Evolutionary conservation across 2,888 invertebrate species (phyloP).

Genomic region (Exocentrus adspersus): DNA sequence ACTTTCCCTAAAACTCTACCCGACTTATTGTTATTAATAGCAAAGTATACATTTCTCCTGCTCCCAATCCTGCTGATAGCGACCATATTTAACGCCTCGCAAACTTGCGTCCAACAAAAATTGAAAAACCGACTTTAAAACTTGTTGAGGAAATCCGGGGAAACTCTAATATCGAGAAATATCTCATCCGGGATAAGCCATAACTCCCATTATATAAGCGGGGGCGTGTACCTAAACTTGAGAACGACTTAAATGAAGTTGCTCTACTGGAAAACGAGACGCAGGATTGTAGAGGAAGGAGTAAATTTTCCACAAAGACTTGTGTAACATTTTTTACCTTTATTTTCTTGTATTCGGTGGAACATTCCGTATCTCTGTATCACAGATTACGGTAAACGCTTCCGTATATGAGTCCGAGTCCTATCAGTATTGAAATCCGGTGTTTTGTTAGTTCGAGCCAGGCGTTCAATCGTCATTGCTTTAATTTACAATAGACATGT

Average conservation of each 20-base stretch:
- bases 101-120: slow-evolving; percentile 2
- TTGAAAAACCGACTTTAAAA: slow-evolving; percentile 14
- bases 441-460: not conserved
- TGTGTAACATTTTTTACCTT: too few relatives aligned
- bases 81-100: not conserved
- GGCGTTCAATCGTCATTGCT: not conserved
- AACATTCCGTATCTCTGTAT: not conserved
- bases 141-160: slow-evolving; percentile 14
- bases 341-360: not conserved
- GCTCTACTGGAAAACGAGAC: slow-evolving; percentile 9
- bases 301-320: too few relatives aligned
- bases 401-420: not conserved
- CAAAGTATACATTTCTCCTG: too few relatives aligned
- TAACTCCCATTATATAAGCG: slow-evolving; percentile 8
- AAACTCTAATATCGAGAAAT: slow-evolving; percentile 16
- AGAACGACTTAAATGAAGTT: slow-evolving; percentile 16
- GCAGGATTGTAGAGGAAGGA: too few relatives aligned
- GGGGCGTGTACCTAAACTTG: slow-evolving; percentile 19
- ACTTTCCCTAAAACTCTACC: too few relatives aligned
- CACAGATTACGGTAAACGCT: not conserved
- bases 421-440: not conserved
- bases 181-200: slow-evolving; percentile 14
- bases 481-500: not conserved
- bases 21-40: too few relatives aligned
- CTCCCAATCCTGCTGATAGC: too few relatives aligned